These are phyloP conservation scores for Leptocoma aspasia DNA, from an alignment of 2,113 vertebrate genomes.

Conservation along the genomic window DNA sequence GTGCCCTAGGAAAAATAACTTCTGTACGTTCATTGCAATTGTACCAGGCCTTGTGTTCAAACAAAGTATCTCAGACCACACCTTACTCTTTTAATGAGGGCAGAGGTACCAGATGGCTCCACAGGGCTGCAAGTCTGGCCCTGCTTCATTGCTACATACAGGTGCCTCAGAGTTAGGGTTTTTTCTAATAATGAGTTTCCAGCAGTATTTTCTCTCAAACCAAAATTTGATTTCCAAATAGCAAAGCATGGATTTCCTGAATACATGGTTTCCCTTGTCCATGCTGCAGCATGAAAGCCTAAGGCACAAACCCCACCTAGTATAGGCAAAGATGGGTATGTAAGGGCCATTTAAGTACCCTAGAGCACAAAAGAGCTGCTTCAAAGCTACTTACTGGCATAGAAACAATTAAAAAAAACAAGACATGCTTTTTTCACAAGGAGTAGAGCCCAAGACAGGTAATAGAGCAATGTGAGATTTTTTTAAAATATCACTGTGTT, in stretches of 20 bases:
- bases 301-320: background rate
- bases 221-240: background rate
- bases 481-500: background rate
- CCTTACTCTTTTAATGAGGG: background rate
- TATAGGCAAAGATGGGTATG: background rate
- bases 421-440: background rate
- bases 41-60: background rate
- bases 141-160: background rate
- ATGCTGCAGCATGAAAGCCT: background rate
- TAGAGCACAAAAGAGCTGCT: background rate
- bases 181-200: background rate
- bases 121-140: background rate
- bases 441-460: background rate
- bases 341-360: background rate
- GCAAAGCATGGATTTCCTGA: background rate
- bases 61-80: background rate
- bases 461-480: background rate
- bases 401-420: background rate
- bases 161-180: background rate
- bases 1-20: background rate
- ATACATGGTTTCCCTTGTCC: background rate
- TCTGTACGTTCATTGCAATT: background rate
- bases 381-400: background rate
- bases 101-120: background rate
- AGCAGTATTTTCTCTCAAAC: background rate